These are phyloP conservation scores for Phyllotreta striolata DNA, from an alignment of 2,888 invertebrate species.

Conservation along the genomic window DNA sequence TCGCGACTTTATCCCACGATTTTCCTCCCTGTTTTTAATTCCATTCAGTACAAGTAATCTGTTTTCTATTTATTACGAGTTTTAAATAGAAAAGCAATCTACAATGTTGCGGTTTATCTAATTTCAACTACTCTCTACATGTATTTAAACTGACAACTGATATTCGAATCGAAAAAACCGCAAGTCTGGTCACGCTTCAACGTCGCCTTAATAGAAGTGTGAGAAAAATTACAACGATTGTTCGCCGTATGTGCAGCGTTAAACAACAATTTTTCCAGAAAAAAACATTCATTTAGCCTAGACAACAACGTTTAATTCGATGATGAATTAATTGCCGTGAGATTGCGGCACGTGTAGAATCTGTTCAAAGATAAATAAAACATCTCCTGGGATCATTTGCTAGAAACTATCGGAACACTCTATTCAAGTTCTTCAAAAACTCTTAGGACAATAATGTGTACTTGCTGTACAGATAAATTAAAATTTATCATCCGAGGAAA, in stretches of 20 bases:
- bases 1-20: too few species aligned
- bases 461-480: background rate
- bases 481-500: constrained; percentile 6
- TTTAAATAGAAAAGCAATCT: constrained; percentile 13
- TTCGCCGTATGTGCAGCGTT: constrained; percentile 1
- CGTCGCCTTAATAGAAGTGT: constrained; percentile 27
- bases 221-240: constrained; percentile 29
- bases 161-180: constrained; percentile 31
- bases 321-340: too few species aligned
- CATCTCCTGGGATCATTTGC: too few species aligned
- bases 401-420: too few species aligned
- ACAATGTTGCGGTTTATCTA: constrained; percentile 27
- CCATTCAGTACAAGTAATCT: background rate
- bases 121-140: constrained; percentile 20
- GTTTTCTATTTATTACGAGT: too few species aligned
- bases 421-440: too few species aligned
- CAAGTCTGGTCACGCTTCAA: constrained; percentile 32
- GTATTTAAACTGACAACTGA: constrained; percentile 21
- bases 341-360: too few species aligned
- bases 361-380: too few species aligned
- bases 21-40: background rate
- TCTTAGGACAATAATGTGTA: background rate
- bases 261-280: background rate
- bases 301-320: too few species aligned
- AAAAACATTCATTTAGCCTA: background rate